Percentiles rank a stretch among this genome's conserved stretches.
Conservation (phyloP, 2,888 invertebrate species). For the Polymixis flavicincta region DNA sequence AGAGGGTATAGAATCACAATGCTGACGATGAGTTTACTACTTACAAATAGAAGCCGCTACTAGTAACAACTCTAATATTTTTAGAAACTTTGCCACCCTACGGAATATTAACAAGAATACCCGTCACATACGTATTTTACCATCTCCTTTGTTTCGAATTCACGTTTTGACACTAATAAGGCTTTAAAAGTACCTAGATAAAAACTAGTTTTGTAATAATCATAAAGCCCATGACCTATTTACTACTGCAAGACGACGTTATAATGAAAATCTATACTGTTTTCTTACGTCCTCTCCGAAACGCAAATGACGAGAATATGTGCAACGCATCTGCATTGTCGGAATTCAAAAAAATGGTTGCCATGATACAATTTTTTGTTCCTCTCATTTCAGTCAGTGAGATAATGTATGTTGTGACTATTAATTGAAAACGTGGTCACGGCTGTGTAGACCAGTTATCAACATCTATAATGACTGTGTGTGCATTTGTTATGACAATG, state of each 20-base stretch:
- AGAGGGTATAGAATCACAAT: too few species aligned
- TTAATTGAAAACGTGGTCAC: slow-evolving; percentile 18
- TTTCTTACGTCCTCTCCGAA: background rate
- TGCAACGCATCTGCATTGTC: slow-evolving; percentile 15
- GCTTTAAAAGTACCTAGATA: background rate
- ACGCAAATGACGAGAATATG: slow-evolving; percentile 3
- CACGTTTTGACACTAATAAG: background rate
- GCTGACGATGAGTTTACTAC: too few species aligned
- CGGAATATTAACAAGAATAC: background rate
- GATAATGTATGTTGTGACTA: background rate
- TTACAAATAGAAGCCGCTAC: too few species aligned
- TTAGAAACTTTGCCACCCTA: too few species aligned
- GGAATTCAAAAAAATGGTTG: slow-evolving; percentile 36
- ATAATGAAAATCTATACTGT: slow-evolving; percentile 9
- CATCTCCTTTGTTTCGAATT: background rate
- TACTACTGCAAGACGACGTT: background rate
- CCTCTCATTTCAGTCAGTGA: background rate
- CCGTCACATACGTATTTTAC: background rate
- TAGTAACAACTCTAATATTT: background rate
- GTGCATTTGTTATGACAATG: background rate
- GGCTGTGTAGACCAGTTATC: background rate
- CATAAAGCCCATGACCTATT: slow-evolving; percentile 14
- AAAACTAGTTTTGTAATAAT: background rate
- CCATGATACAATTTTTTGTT: slow-evolving; percentile 4
- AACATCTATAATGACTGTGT: background rate